Evolutionary conservation across 2,888 invertebrate genomes (phyloP), one percentile per base, ranked within the genome.

Genomic region (Lasioglossum leucozonium): DNA sequence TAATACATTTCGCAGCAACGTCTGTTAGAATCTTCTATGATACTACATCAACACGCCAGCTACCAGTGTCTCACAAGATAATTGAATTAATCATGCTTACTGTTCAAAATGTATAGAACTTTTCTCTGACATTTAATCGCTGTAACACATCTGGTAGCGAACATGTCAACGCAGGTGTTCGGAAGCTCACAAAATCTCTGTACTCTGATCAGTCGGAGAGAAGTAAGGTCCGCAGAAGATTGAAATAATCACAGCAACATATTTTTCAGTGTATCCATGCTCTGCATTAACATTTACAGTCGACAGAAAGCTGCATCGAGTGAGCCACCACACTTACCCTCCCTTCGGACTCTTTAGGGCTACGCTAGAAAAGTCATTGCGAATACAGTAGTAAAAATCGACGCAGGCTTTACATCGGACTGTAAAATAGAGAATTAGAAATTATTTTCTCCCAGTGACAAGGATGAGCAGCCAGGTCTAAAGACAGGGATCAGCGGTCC

Each of bases 191-290:
- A 22, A 51, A 51, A 51, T 51, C 51, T 51, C 51, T 22, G 51
- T 51, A 18, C 51, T 22, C 8, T 51, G 2, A 18, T 51, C 51
- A 51, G 16, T 30, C 4, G 8, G 0, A 16, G 58, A n/a, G 10
- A 1, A n/a, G 11, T 1, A n/a, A 11, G 5, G 0, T 30, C 34
- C 10, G n/a, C 1, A 40, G 58, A 18, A n/a, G n/a, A 30, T 16
- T 22, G 13, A 65, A 0, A 8, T 22, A 67, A 67, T 22, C 4
- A 18, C n/a, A 51, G 51, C 11, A 22, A 44, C 4, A 62, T 62
- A 26, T 78, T 78, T 85, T 82, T 76, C 88, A 88, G 82, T 85
- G 86, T 88, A 85, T 85, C 78, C 72, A 42, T 65, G 75, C 73
- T 65, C 40, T 16, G 34, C 1, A 34, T 65, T 75, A 74, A 26